phyloP scores from a whole-genome alignment of 1,140 invertebrate species.

The Diorhabda elongata region DNA sequence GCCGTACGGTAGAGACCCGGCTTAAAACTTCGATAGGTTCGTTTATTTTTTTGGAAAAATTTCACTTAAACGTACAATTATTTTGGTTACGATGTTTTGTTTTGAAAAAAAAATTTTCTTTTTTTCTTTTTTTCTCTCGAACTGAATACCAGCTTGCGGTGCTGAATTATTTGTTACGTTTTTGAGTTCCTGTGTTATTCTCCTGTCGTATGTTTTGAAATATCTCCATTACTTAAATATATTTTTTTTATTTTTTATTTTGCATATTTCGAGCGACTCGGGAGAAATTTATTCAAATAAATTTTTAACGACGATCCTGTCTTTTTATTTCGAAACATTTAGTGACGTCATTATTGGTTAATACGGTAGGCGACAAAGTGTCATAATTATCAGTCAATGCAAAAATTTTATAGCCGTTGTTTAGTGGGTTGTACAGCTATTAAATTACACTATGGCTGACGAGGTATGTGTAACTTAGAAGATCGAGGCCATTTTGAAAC shows the following conservation, averaged over 20 bases:
- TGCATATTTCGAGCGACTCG: background rate
- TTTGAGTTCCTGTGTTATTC: conserved; percentile 16
- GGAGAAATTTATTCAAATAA: background rate
- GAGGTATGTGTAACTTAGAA: background rate
- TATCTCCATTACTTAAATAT: background rate
- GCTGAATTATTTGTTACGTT: conserved; percentile 21
- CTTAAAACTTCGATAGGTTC: background rate
- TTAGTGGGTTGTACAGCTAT: background rate
- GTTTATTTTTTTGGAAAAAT: background rate
- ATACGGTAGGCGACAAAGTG: background rate
- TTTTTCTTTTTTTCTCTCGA: background rate
- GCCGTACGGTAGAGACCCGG: too few species aligned
- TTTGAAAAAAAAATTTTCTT: background rate
- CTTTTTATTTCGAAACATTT: background rate
- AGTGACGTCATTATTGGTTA: too few species aligned
- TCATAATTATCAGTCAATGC: background rate
- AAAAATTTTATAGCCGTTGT: background rate
- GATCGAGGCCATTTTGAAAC: background rate
- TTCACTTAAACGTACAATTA: background rate
- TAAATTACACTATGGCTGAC: background rate
- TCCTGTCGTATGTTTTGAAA: conserved; percentile 8
- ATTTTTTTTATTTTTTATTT: background rate
- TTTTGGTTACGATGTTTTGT: background rate
- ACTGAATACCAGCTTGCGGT: conserved; percentile 8
- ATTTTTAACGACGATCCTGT: background rate